Percentiles rank a stretch among this genome's conserved stretches.
These are phyloP conservation scores for Microdon myrmicae DNA, from an alignment of 2,888 invertebrate species.

Conservation along the genomic window DNA sequence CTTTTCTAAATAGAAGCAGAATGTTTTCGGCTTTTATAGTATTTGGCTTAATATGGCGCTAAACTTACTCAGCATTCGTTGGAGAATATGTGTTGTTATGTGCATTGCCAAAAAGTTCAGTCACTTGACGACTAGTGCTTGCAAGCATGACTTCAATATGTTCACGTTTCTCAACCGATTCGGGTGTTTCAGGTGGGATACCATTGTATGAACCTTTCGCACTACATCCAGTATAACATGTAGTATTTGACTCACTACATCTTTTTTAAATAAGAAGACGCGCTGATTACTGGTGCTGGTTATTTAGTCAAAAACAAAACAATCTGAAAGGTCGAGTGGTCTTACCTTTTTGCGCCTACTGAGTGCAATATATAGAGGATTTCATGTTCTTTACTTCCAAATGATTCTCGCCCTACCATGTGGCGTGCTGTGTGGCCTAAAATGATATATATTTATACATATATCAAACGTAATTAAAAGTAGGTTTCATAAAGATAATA, in stretches of 20 bases:
- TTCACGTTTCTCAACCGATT: constrained; percentile 72
- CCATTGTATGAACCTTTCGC: constrained; percentile 80
- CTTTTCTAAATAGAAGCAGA: constrained; percentile 54
- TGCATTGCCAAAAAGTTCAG: constrained; percentile 56
- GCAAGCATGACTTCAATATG: constrained; percentile 79
- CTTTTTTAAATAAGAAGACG: constrained; percentile 38
- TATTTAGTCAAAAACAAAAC: not conserved
- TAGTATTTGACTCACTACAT: constrained; percentile 58
- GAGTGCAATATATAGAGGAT: constrained; percentile 85
- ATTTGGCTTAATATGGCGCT: not conserved
- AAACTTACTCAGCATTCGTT: constrained; percentile 56
- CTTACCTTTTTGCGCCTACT: constrained; percentile 81
- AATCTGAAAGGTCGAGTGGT: not conserved
- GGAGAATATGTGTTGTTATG: constrained; percentile 40
- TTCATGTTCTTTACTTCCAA: constrained; percentile 70
- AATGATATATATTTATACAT: too few relatives aligned
- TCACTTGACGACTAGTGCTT: constrained; percentile 61
- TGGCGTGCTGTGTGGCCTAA: constrained; percentile 77
- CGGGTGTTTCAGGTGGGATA: constrained; percentile 75
- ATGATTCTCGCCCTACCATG: constrained; percentile 72
- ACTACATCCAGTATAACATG: constrained; percentile 82
- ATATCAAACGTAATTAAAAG: too few relatives aligned
- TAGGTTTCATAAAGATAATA: too few relatives aligned
- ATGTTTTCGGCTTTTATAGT: not conserved
- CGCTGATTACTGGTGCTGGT: not conserved